Conservation (phyloP, 2,797 vertebrate genomes). For the Pseudochaenichthys georgianus region DNA sequence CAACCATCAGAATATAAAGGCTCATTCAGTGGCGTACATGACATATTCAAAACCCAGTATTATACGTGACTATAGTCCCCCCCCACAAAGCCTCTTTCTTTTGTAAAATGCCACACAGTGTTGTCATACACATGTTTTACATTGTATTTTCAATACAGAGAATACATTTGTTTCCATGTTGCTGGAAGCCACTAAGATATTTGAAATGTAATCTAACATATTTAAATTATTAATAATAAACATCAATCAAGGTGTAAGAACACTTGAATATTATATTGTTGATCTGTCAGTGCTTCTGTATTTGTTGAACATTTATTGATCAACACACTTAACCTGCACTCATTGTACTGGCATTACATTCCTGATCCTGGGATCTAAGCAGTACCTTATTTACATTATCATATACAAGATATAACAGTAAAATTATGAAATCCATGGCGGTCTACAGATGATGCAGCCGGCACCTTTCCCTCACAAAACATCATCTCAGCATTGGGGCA, state of each 20-base stretch:
- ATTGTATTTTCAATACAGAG: neutral
- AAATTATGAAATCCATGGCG: neutral
- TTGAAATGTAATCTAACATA: neutral
- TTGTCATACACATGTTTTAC: neutral
- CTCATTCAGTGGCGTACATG: slow-evolving; percentile 4
- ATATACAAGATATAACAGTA: neutral
- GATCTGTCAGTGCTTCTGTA: neutral
- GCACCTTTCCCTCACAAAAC: neutral
- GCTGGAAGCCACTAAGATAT: neutral
- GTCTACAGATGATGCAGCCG: slow-evolving; percentile 12
- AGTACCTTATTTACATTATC: neutral
- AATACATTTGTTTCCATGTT: neutral
- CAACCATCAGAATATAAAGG: neutral
- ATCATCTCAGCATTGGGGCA: slow-evolving; percentile 1
- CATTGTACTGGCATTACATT: neutral
- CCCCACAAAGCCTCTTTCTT: neutral
- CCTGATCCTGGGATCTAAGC: neutral
- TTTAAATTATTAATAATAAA: slow-evolving; percentile 15
- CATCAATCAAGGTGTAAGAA: neutral
- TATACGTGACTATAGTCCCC: neutral
- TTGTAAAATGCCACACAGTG: neutral
- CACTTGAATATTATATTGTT: neutral
- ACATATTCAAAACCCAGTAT: slow-evolving; percentile 5
- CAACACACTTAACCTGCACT: neutral
- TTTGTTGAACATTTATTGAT: slow-evolving; percentile 20